Evolutionary conservation across 2,888 invertebrate genomes (phyloP), one percentile per base, ranked within the genome.

Genomic region (Muschampia plurimacula): DNA sequence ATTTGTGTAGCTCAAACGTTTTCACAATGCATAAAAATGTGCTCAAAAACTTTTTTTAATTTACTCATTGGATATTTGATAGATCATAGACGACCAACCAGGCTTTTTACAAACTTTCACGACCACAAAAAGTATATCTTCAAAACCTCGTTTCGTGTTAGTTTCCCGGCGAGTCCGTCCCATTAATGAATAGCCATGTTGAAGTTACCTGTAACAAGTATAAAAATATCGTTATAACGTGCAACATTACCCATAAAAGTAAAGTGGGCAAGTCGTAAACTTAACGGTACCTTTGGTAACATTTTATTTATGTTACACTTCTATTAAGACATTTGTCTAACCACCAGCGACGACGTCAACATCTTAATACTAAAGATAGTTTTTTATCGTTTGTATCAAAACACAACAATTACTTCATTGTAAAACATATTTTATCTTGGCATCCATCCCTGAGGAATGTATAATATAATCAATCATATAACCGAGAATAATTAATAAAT

Each of bases 141-240:
- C 10, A 63, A 67, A 62, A 44, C 67, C 62, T 63, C 72, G 72
- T 49, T 67, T 39, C 67, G 32, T 66, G 64, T 57, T 64, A 49
- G 22, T 22, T 22, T 6, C 63, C 55, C 63, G 60, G 41, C 39
- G 67, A 68, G 64, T 68, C 64, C 71, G 66, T 60, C 46, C 55
- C 55, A 59, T 59, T 73, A 73, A 73, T 68, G 72, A 73, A 73
- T 73, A 73, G 72, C 64, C 46, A 64, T 64, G 64, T 81, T 82
- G 46, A 64, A 68, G 64, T 81, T 82, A 83, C 82, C 83, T 83
- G 83, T 65, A 83, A 83, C 75, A 77, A 81, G 72, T 76, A 76
- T 68, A 79, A 79, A 78, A 75, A 76, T 74, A 71, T 74, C 72
- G 75, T 80, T 81, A 83, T 77, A 76, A 76, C 76, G 71, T 76